phyloP scores from a whole-genome alignment of 1,140 invertebrate species.

The Scylla paramamosain region DNA sequence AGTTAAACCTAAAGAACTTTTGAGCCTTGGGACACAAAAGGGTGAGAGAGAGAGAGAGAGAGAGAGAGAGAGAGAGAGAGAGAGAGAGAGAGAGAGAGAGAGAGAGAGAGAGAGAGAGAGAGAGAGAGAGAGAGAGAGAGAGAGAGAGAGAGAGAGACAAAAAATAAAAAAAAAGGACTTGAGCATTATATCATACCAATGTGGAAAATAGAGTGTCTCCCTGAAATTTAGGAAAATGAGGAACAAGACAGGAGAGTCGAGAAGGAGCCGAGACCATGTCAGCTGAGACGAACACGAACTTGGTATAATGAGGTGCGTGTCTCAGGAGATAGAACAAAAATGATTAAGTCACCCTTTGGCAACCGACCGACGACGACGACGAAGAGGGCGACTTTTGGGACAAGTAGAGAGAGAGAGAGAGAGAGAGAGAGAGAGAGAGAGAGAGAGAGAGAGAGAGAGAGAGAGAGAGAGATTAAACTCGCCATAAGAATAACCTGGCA shows the following conservation, averaged over 20 bases:
- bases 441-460: neutral
- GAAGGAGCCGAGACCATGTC: neutral
- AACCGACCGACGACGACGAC: neutral
- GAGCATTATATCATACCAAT: neutral
- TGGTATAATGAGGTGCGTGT: neutral
- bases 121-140: neutral
- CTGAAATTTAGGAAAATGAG: slow-evolving; percentile 14
- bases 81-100: neutral
- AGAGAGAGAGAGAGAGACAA: neutral
- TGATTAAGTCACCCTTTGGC: neutral
- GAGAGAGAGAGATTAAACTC: too few species aligned
- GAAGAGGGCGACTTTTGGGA: neutral
- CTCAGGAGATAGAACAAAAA: neutral
- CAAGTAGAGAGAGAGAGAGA: neutral
- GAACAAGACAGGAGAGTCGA: neutral
- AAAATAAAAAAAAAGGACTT: too few species aligned
- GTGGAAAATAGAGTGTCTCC: neutral
- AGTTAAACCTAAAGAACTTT: neutral
- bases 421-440: slow-evolving; percentile 5
- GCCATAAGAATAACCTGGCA: neutral
- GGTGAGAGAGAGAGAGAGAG: neutral
- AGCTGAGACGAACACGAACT: neutral
- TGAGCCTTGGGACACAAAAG: neutral
- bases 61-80: neutral
- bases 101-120: neutral